Base-by-base conservation (phyloP, 2,113 vertebrate species). In the Benitochromis conjunctus region DNA sequence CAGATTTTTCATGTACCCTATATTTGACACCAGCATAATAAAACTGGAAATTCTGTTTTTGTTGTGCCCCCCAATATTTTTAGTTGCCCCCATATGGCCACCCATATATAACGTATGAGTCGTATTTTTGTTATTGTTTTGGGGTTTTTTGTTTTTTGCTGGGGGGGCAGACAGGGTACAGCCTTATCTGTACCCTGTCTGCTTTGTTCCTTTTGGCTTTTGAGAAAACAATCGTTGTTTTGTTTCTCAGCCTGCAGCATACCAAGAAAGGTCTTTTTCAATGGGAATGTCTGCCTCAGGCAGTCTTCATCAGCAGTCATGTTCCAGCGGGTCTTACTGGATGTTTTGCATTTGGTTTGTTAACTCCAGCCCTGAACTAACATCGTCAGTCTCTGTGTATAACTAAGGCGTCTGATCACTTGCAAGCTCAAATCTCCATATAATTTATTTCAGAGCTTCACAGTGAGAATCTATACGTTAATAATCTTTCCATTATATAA, bases 101-200 rank as follows among this genome's bases (percentile, higher is more conserved):
- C 2, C 58, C 2, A 16, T 62, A 62, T 19, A 6, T 7, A 34
- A 34, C 31, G 34, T 34, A 6, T 1, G 16, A 34, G 34, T 0
- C 57, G 1, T 34, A 29, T 34, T 9, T 62, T 34, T 62, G 16
- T 62, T 62, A 29, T 16, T 62, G 58, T 62, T 62, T 62, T 62
- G 29, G 31, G 31, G 31, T 6, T 6, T 7, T 34, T 36, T 36
- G 8, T 26, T 26, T 26, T 26, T 26, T 26, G 26, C 26, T 26
- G 8, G 53, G 24, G 58, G 26, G 34, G 34, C n/a, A n/a, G n/a
- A n/a, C n/a, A 19, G 29, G 58, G 29, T 18, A 31, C 2, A 62
- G 16, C 16, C 58, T 62, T 16, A 11, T n/a, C n/a, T 24, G 38
- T 9, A 14, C 2, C 0, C 2, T 43, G n/a, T 43, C 38, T 43